phyloP scores from a whole-genome alignment of 2,888 invertebrate species.

The Sphaeridia pumilis region DNA sequence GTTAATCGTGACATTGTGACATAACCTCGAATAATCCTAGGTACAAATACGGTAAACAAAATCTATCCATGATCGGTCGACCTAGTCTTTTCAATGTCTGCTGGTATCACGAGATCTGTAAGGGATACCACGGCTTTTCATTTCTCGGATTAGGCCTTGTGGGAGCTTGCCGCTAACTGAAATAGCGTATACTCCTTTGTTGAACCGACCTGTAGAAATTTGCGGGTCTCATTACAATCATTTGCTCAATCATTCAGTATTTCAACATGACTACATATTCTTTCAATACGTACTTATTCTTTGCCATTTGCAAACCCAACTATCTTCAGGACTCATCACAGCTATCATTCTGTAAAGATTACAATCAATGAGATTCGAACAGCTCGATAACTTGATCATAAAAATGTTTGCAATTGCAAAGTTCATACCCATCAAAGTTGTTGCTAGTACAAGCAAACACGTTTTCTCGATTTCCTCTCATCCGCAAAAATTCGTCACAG shows the following conservation, averaged over 20 bases:
- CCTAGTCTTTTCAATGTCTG: slow-evolving; percentile 59
- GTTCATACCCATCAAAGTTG: slow-evolving; percentile 85
- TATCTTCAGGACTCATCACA: slow-evolving; percentile 91
- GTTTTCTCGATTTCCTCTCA: slow-evolving; percentile 93
- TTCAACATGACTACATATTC: no score
- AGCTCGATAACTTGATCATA: no score
- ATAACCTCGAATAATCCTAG: no score
- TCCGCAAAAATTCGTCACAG: slow-evolving; percentile 88
- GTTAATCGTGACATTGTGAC: no score
- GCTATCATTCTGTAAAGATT: slow-evolving; percentile 68
- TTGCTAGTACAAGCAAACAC: slow-evolving; percentile 96
- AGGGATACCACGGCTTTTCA: slow-evolving; percentile 81
- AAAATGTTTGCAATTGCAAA: no score
- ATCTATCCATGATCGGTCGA: no score
- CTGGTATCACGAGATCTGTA: slow-evolving; percentile 82
- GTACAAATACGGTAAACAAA: no score
- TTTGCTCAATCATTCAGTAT: no score
- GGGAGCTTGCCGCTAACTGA: slow-evolving; percentile 90
- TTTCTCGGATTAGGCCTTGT: slow-evolving; percentile 73
- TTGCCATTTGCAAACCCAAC: slow-evolving; percentile 99
- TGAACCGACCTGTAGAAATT: slow-evolving; percentile 83
- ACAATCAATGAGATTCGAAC: no score
- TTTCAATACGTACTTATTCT: slow-evolving; percentile 83
- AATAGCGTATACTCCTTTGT: slow-evolving; percentile 88
- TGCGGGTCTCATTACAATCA: no score